Evolutionary conservation across 2,888 invertebrate genomes (phyloP).

Genomic region (Metallyticus violacea): DNA sequence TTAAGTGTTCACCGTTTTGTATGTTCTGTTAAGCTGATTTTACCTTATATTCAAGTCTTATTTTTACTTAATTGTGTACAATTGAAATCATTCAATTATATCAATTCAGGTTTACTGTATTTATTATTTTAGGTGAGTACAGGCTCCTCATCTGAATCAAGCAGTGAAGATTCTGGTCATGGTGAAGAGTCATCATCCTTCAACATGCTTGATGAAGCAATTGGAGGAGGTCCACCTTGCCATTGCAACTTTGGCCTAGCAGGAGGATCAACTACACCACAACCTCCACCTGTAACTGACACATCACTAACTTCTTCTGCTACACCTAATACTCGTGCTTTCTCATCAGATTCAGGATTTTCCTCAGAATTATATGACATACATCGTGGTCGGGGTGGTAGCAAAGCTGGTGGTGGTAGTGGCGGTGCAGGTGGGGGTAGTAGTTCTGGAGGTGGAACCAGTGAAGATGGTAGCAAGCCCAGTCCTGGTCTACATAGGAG

Average conservation of each 20-base stretch:
- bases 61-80: too few relatives aligned
- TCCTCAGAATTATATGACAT: slow-evolving; percentile 52
- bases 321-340: slow-evolving; percentile 47
- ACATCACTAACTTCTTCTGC: slow-evolving; percentile 35
- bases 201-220: slow-evolving; percentile 12
- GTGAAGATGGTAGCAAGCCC: slow-evolving; percentile 37
- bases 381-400: not conserved
- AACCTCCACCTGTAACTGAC: slow-evolving; percentile 26
- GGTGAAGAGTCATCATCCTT: slow-evolving; percentile 45
- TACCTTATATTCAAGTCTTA: too few relatives aligned
- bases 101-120: too few relatives aligned
- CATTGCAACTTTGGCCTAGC: slow-evolving; percentile 26
- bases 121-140: slow-evolving; percentile 24
- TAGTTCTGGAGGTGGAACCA: slow-evolving; percentile 40
- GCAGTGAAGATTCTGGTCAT: slow-evolving; percentile 40
- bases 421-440: not conserved
- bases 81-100: too few relatives aligned
- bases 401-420: slow-evolving; percentile 39
- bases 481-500: slow-evolving; percentile 48
- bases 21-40: too few relatives aligned
- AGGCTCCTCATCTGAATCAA: slow-evolving; percentile 33
- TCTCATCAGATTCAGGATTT: slow-evolving; percentile 52
- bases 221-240: slow-evolving; percentile 43
- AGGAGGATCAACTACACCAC: not conserved
- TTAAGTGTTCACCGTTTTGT: too few relatives aligned